Base-by-base conservation (phyloP, 2,113 vertebrate genomes). In the Raja brachyura region DNA sequence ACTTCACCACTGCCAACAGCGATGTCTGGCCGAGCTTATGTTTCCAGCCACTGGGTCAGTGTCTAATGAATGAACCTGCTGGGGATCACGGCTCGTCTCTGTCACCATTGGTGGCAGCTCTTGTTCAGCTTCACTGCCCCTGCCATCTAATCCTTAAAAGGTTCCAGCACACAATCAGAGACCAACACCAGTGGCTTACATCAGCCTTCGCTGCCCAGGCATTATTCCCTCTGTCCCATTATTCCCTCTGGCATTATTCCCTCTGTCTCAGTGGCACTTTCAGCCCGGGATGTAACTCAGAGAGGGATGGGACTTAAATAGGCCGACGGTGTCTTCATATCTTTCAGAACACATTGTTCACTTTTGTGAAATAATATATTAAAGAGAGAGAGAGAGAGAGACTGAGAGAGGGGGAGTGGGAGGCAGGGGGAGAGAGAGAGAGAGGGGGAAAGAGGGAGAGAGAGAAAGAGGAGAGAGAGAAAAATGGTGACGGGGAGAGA, bases 1-100 rank as follows among this genome's bases (percentile, higher is more conserved):
- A 86, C 83, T 63, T 63, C 56, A 86, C 5, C 28, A 88, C 5
- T 88, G 79, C 79, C 79, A 83, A 83, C 22, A 83, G 79, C 79
- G 13, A 63, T 88, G 59, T 66, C 83, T 88, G 83, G 13, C 33
- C 16, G 13, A 7, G 83, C 28, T 88, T 61, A 66, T 63, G 83
- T 66, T 31, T 7, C 83, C 59, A 14, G 31, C 28, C 83, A 63
- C 79, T 61, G 83, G 83, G 59, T 63, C 83, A 88, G 59, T 18
- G 59, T 31, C 63, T 88, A 88, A 88, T 88, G 83, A 88, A 3
- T 11, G 83, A 88, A 31, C 83, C 63, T 88, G 83, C 83, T 88
- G 83, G 83, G 59, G 83, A 88, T 88, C 83, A 88, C 83, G 63
- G 59, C 83, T 63, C n/a, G 59, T 88, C 83, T 66, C 83, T 88